A percentile compares a stretch with the other conserved stretches of the same genome.
phyloP scores from a whole-genome alignment of 2,888 invertebrate species.

The Lasioglossum leucozonium region DNA sequence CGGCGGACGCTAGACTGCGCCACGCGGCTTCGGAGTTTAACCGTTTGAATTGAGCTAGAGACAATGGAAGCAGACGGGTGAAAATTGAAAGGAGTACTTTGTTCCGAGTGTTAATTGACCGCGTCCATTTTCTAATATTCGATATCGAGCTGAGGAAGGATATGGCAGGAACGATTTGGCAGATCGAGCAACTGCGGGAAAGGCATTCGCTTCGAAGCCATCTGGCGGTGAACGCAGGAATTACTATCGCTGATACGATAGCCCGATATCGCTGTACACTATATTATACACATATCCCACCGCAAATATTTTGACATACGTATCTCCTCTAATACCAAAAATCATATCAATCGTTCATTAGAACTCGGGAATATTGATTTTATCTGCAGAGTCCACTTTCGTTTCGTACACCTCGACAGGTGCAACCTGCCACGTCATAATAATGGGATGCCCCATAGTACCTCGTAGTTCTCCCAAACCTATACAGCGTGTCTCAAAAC shows the following conservation, averaged over 20 bases:
- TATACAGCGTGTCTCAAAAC: no score
- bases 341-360: not conserved
- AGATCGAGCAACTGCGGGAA: not conserved
- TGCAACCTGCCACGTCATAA: slow-evolving; percentile 44
- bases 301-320: not conserved
- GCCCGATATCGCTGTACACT: not conserved
- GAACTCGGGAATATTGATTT: not conserved
- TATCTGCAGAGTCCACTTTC: no score
- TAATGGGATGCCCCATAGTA: slow-evolving; percentile 20
- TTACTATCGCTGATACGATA: not conserved
- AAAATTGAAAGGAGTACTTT: not conserved
- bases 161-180: not conserved
- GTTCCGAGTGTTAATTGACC: not conserved
- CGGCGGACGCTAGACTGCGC: slow-evolving; percentile 48
- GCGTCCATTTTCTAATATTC: not conserved
- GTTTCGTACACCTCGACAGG: not conserved
- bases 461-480: not conserved
- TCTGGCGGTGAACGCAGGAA: not conserved
- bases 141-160: not conserved
- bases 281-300: not conserved
- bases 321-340: not conserved
- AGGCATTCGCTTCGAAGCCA: not conserved
- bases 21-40: slow-evolving; percentile 34
- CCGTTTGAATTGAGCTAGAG: not conserved
- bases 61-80: not conserved